A percentile compares a stretch with the other conserved stretches of the same genome.
Evolutionary conservation across 2,797 vertebrate genomes (phyloP).

Genomic region (Channa striata): DNA sequence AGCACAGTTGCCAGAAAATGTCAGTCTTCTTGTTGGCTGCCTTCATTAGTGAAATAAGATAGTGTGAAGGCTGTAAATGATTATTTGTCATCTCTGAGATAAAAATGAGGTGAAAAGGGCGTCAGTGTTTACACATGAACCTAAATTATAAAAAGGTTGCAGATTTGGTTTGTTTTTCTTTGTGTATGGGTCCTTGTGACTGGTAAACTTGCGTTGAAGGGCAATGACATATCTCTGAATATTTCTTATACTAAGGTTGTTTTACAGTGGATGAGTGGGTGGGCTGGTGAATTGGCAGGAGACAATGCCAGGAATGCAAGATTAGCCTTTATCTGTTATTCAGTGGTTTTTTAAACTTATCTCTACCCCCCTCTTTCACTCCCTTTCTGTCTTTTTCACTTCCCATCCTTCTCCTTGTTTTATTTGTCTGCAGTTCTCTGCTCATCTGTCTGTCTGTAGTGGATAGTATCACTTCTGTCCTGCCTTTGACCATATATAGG

Average conservation of each 20-base stretch:
- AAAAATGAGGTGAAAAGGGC: slow-evolving; percentile 2
- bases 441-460: slow-evolving; percentile 41
- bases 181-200: slow-evolving; percentile 23
- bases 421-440: slow-evolving; percentile 50
- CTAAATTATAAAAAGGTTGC: slow-evolving; percentile 6
- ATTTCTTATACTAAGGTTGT: slow-evolving; percentile 32
- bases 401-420: slow-evolving; percentile 16
- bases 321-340: slow-evolving; percentile 73
- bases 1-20: slow-evolving; percentile 58
- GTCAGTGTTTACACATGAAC: slow-evolving; percentile 12
- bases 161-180: neutral
- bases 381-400: slow-evolving; percentile 5
- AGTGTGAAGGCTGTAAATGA: slow-evolving; percentile 9
- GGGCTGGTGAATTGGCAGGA: slow-evolving; percentile 62
- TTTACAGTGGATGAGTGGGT: slow-evolving; percentile 52
- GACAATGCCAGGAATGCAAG: slow-evolving; percentile 80
- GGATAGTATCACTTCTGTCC: slow-evolving; percentile 54
- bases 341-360: slow-evolving; percentile 53
- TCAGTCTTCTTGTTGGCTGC: slow-evolving; percentile 44
- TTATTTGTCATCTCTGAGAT: slow-evolving; percentile 6
- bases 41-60: slow-evolving; percentile 48
- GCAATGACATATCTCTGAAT: slow-evolving; percentile 14
- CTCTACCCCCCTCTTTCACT: slow-evolving; percentile 21
- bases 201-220: slow-evolving; percentile 18
- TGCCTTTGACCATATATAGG: slow-evolving; percentile 76